Percentiles rank a stretch among this genome's conserved stretches.
These are phyloP conservation scores for Drosophila mojavensis DNA, from an alignment of 1,140 invertebrate genomes.

Conservation along the genomic window DNA sequence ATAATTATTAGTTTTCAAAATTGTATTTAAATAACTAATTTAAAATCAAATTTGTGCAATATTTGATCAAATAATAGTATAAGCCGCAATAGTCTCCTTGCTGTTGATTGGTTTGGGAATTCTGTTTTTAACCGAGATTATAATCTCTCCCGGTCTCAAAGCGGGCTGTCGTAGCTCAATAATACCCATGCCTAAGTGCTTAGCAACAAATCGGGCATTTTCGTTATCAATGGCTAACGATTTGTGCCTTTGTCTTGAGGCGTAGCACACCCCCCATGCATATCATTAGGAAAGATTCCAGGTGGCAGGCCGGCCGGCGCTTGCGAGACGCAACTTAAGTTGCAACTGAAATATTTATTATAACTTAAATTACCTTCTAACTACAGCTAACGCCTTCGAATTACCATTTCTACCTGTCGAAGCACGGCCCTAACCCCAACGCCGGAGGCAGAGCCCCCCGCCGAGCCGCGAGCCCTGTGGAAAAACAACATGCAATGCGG, in stretches of 20 bases:
- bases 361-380: constrained; percentile 78
- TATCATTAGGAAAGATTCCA: constrained; percentile 6
- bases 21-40: no score
- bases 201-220: constrained; percentile 16
- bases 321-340: constrained; percentile 44
- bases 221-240: constrained; percentile 14
- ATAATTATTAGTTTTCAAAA: no score
- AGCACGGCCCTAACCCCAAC: constrained; percentile 4
- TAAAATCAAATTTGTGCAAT: background rate
- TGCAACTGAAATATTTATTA: constrained; percentile 69
- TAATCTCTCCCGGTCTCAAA: no score
- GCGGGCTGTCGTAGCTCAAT: background rate
- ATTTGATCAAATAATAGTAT: background rate
- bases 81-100: no score
- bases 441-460: background rate
- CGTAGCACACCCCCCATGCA: constrained; percentile 11
- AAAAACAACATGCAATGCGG: constrained; percentile 67
- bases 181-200: background rate
- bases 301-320: background rate
- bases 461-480: constrained; percentile 22
- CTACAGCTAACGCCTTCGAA: constrained; percentile 65
- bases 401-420: constrained; percentile 66
- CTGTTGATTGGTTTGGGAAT: no score
- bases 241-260: constrained; percentile 5
- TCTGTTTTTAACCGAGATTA: no score